Conservation (phyloP, 2,113 vertebrate species). For the Apteryx owenii region DNA sequence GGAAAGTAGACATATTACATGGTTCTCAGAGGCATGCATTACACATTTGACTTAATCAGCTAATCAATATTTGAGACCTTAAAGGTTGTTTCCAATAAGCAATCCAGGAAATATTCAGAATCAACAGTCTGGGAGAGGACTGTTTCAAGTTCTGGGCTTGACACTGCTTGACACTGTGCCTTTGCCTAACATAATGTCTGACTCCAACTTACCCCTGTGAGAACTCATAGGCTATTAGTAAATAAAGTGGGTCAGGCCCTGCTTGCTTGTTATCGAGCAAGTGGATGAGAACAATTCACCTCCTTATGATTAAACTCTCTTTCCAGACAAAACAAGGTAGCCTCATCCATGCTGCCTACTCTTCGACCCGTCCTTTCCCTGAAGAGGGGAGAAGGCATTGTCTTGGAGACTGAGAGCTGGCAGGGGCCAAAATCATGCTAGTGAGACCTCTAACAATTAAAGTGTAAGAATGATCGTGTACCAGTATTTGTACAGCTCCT, state of each 20-base stretch:
- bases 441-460: neutral
- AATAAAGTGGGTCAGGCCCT: neutral
- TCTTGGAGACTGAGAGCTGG: neutral
- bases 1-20: neutral
- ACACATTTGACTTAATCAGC: neutral
- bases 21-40: neutral
- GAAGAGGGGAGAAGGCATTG: accelerated
- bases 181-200: neutral
- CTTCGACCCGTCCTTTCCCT: neutral
- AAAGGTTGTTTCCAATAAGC: neutral
- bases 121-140: neutral
- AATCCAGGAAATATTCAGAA: neutral
- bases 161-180: neutral
- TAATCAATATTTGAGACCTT: neutral
- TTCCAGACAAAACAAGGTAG: neutral
- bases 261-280: neutral
- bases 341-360: neutral
- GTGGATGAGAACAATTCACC: neutral
- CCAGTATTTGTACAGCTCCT: neutral
- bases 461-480: neutral
- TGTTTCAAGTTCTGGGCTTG: neutral
- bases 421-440: neutral
- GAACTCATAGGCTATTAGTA: neutral
- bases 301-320: neutral
- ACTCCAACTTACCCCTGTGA: neutral